These are phyloP conservation scores for Stenoptilia bipunctidactyla DNA, from an alignment of 2,888 invertebrate genomes.

Conservation along the genomic window DNA sequence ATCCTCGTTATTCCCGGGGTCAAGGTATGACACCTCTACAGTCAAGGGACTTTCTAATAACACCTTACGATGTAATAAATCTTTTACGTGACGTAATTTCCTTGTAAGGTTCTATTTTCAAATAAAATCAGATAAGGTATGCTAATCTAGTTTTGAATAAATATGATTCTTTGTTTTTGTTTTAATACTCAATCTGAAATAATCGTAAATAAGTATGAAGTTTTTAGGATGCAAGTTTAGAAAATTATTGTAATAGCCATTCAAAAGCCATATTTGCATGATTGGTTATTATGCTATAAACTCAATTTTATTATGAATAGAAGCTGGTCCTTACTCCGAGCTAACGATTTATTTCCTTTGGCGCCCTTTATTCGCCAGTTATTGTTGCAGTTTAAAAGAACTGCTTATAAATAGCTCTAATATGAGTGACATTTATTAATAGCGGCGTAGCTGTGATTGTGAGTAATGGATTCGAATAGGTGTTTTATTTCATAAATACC, in stretches of 20 bases:
- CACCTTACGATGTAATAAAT: conserved; percentile 3
- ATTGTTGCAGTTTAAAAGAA: conserved; percentile 17
- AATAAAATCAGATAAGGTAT: no score
- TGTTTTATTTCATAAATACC: no score
- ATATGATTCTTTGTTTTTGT: no score
- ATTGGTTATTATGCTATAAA: conserved; percentile 57
- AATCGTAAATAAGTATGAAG: no score
- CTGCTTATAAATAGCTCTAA: conserved; percentile 5
- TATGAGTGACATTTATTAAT: neutral
- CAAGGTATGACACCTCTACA: neutral
- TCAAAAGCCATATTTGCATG: no score
- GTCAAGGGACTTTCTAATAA: conserved; percentile 21
- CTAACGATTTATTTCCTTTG: conserved; percentile 49
- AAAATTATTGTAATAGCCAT: no score
- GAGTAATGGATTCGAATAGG: neutral
- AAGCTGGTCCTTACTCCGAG: conserved; percentile 40
- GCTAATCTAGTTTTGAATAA: no score
- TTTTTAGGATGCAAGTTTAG: no score
- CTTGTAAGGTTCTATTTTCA: no score
- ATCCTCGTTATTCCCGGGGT: neutral
- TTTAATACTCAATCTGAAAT: no score
- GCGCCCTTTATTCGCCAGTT: conserved; percentile 12
- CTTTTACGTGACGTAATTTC: no score
- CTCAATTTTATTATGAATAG: conserved; percentile 64
- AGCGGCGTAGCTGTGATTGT: neutral